Conservation (phyloP, 2,113 vertebrate genomes). For the Chascanopsetta lugubris region DNA sequence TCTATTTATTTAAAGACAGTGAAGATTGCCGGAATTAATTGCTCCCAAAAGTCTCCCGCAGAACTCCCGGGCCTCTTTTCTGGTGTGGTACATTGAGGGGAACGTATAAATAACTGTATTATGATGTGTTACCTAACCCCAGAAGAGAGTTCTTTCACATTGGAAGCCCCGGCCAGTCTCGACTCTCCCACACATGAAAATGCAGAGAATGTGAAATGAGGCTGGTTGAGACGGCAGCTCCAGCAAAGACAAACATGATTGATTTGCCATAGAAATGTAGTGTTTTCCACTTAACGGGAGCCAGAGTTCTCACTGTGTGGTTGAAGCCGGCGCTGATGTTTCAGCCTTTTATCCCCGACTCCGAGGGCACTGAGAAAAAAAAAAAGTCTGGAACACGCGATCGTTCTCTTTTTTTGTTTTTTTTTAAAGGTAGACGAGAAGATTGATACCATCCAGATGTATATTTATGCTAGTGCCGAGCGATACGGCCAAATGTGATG, state of each 20-base stretch:
- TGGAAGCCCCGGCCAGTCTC: constrained; percentile 55
- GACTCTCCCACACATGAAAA: constrained; percentile 70
- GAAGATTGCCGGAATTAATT: constrained; percentile 55
- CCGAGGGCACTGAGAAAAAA: constrained; percentile 4
- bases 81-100: constrained; percentile 53
- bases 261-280: constrained; percentile 70
- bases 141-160: constrained; percentile 56
- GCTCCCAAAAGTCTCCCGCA: constrained; percentile 51
- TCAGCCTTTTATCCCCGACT: constrained; percentile 23
- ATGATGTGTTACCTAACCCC: constrained; percentile 65
- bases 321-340: constrained; percentile 38
- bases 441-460: background rate
- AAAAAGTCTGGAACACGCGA: background rate
- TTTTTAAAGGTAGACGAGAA: background rate
- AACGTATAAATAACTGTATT: constrained; percentile 69
- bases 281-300: constrained; percentile 71
- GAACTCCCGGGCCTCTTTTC: constrained; percentile 39
- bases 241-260: constrained; percentile 71
- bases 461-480: background rate
- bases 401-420: background rate
- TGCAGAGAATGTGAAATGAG: constrained; percentile 74
- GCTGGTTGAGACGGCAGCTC: constrained; percentile 63
- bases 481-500: background rate
- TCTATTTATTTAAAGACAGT: constrained; percentile 58
- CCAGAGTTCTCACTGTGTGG: constrained; percentile 58